Base-by-base conservation (phyloP, 2,888 invertebrate species). In the Cephus runcator region DNA sequence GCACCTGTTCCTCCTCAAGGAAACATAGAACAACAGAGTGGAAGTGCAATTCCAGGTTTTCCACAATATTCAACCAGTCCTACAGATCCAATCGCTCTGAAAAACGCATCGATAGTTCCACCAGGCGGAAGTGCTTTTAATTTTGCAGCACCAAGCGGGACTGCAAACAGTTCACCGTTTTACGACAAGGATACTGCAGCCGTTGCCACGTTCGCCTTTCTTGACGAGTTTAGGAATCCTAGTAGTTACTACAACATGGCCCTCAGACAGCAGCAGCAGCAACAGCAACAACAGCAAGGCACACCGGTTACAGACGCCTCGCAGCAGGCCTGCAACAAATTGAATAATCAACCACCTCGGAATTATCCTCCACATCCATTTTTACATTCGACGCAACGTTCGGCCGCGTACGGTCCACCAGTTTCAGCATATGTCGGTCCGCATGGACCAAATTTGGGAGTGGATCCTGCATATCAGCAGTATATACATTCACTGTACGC, bases 121-220 rank as follows among this genome's bases (percentile, higher is more conserved):
- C 86, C 90, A 12, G 87, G 89, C 12, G 95, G 96, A 35, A 96
- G 96, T 92, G 96, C 97, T 76, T 97, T 97, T 86, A 97, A 97
- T 89, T 97, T 97, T 88, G 96, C 96, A 31, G 93, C 96, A 4
- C 93, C 96, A 0, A 93, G 95, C 15, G 87, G 88, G 31, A 75
- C 81, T 1, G 80, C 90, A 11, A 88, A 88, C 34, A 88, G 85
- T 77, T 85, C 90, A 15, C 84, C 90, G 0, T 91, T 90, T 76
- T 91, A 91, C 78, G 90, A 91, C 77, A 90, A 90, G 71, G 91
- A 91, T 36, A 87, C 90, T 0, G 83, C 87, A 1, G 89, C 90
- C 6, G 90, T 89, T 0, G 90, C 91, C 15, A 90, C 91, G 11
- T 90, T 89, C 77, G 90, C 88, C 12, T 90, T 91, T 77, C 84